Conservation (phyloP, 2,797 vertebrate species). For the Neopelma chrysocephalum region DNA sequence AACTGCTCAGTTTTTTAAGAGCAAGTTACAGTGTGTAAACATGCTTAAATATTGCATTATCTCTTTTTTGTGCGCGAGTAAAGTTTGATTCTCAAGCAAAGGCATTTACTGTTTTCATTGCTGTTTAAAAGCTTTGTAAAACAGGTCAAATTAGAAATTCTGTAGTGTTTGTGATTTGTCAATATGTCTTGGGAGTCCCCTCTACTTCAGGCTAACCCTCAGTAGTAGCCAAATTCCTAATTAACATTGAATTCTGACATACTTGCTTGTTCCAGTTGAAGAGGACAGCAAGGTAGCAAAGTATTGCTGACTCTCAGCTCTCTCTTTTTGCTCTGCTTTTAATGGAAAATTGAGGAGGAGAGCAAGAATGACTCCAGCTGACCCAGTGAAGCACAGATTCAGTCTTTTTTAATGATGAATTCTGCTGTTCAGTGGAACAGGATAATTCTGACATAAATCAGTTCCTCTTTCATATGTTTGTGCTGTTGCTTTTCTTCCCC, state of each 20-base stretch:
- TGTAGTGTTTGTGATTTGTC: neutral
- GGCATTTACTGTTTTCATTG: neutral
- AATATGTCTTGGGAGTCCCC: neutral
- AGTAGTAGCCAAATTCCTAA: neutral
- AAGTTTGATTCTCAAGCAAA: neutral
- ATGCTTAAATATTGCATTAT: neutral
- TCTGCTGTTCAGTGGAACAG: constrained; percentile 1
- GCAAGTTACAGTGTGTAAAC: neutral
- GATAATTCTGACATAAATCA: constrained; percentile 55
- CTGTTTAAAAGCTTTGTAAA: neutral
- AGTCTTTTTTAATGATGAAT: constrained; percentile 33
- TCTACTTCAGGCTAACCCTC: neutral
- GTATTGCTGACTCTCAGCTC: neutral
- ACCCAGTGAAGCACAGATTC: neutral
- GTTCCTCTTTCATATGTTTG: constrained; percentile 2
- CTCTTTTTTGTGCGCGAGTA: neutral
- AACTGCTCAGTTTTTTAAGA: neutral
- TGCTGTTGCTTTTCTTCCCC: neutral
- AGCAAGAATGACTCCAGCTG: neutral
- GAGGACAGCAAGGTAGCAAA: neutral
- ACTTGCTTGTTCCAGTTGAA: neutral
- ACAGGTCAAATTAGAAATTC: neutral
- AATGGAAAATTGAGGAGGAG: neutral
- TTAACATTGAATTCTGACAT: neutral
- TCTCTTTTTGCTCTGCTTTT: neutral